Evolutionary conservation across 2,113 vertebrate species (phyloP).

Genomic region (Myocastor coypus): DNA sequence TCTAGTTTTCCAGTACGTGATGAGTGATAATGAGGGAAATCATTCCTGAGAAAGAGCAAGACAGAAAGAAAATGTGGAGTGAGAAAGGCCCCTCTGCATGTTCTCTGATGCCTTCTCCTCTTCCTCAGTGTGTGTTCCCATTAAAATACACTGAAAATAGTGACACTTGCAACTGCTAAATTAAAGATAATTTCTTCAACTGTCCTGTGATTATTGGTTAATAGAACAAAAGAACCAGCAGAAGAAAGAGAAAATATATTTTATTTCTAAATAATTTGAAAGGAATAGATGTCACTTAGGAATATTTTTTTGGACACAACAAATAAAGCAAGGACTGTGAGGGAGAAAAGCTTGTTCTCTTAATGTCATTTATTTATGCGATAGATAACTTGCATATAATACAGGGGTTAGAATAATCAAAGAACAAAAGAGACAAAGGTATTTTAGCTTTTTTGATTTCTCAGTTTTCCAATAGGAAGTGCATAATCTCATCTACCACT

Average conservation of each 20-base stretch:
- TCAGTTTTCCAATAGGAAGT: background rate
- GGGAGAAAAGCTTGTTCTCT: background rate
- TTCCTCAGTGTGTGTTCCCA: background rate
- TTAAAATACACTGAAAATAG: background rate
- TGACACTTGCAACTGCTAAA: background rate
- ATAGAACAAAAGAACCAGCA: background rate
- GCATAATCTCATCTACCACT: background rate
- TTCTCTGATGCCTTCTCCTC: rapidly evolving
- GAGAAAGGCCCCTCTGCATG: rapidly evolving
- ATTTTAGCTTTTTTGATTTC: background rate
- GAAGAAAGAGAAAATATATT: background rate
- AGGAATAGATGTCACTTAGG: background rate
- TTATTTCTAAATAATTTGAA: background rate
- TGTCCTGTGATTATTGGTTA: background rate
- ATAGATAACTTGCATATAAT: background rate
- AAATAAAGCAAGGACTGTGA: background rate
- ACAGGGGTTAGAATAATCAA: background rate
- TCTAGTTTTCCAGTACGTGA: background rate
- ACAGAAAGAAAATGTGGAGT: background rate
- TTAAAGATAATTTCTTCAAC: background rate
- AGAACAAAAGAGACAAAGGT: background rate
- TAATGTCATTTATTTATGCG: background rate
- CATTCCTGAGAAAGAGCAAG: background rate
- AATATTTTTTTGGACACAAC: background rate
- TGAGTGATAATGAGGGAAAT: background rate